Evolutionary conservation across 2,797 vertebrate species (phyloP), one percentile per base, ranked within the genome.

Genomic region (Leuciscus waleckii): DNA sequence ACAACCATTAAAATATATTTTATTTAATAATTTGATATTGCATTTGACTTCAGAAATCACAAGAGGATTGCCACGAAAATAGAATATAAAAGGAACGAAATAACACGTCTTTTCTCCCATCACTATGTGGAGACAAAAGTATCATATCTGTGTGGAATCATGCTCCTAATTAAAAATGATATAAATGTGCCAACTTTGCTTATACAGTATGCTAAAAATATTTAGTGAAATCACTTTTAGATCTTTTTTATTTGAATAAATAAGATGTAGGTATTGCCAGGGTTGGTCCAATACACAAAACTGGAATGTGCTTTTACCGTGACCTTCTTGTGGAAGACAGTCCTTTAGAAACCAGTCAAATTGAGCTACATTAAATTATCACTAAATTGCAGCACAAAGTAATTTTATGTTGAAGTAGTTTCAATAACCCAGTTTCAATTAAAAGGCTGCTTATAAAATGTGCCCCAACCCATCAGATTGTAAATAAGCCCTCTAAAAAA

Each of bases 1-100:
- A 90, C 77, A 86, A 86, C 85, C 84, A 85, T 85, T 90, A 88
- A 88, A 89, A 90, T 88, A 85, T 58, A 88, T 86, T 87, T 85
- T 32, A 70, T 88, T 85, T 46, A 75, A 87, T 85, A 26, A 77
- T 84, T 83, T 87, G 71, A 86, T 86, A 89, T 89, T 87, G 88
- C 88, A 89, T 87, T 86, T 81, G 49, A 74, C 65, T 81, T 83
- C 19, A 79, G 82, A 87, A 86, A 89, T 88, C 81, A 69, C 82
- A 82, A 74, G 56, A 86, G 23, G 68, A 70, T 46, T 77, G 81
- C 56, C 74, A 80, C 16, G 43, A 76, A 77, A 81, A 80, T 54
- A 85, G 77, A 70, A 58, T 61, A 87, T 75, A 86, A 87, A 85
- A 49, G 67, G 67, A 78, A 83, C 77, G 35, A 71, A 86, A 85